A percentile compares a stretch with the other conserved stretches of the same genome.
These are phyloP conservation scores for Piprites chloris DNA, from an alignment of 2,113 vertebrate genomes.

Conservation along the genomic window DNA sequence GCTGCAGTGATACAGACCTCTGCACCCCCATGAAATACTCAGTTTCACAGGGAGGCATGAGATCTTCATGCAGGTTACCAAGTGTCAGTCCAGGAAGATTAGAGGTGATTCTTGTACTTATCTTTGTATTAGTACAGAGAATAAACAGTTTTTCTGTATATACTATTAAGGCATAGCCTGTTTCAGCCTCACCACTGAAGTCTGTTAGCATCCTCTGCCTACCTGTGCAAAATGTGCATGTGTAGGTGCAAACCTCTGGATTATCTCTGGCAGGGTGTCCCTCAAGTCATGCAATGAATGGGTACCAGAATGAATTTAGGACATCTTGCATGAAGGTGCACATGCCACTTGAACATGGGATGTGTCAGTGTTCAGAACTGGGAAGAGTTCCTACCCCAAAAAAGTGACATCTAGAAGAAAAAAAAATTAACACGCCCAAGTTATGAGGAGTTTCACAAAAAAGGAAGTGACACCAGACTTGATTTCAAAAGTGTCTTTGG, in stretches of 20 bases:
- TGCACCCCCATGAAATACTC: not conserved
- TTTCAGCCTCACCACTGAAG: not conserved
- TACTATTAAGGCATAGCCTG: not conserved
- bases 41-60: not conserved
- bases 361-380: not conserved
- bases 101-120: not conserved
- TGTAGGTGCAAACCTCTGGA: not conserved
- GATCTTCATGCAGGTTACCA: not conserved
- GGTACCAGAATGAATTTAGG: not conserved
- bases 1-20: not conserved
- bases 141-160: not conserved
- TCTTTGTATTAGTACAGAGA: not conserved
- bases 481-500: not conserved
- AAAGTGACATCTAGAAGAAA: not conserved
- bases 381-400: not conserved
- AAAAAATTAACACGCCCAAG: not conserved
- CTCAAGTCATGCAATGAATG: not conserved
- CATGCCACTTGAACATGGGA: not conserved
- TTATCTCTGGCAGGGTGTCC: not conserved
- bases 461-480: not conserved
- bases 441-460: not conserved
- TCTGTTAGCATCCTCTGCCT: not conserved
- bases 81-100: not conserved
- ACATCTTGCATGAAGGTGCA: not conserved
- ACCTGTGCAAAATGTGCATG: rapidly evolving